Evolutionary conservation across 2,113 vertebrate species (phyloP), one percentile per base, ranked within the genome.

Genomic region (Boulengeromyrus knoepffleri): DNA sequence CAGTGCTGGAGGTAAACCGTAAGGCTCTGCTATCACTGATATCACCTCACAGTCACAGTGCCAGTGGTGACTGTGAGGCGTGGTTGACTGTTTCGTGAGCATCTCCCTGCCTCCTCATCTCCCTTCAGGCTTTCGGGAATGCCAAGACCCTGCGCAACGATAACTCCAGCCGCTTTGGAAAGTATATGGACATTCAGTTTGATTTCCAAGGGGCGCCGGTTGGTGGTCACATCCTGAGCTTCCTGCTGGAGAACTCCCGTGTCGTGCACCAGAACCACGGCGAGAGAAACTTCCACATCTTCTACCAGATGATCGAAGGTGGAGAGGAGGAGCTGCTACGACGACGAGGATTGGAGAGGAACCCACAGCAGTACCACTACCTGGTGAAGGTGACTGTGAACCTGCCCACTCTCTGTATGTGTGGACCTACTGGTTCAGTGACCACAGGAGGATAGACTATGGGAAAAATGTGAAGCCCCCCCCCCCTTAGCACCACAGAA

Each of bases 111-210:
- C 62, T 0, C 77, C 87, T 0, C 0, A 49, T 90, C 17, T 91
- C 10, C 62, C 85, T 66, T 27, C 92, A 99, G 98, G 98, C 98
- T 13, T 99, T 99, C 90, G 98, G 98, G 89, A 99, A 99, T 7
- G 98, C 98, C 50, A 99, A 99, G 96, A 99, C 98, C 58, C 95
- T 99, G 36, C 97, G 97, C 15, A 99, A 99, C 0, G 98, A 99
- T 95, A 99, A 99, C 94, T 99, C 98, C 92, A 99, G 98, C 93
- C 96, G 98, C 0, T 99, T 99, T 94, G 98, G 98, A 88, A 99
- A 99, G 92, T 99, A 99, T 92, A 99, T 99, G 98, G 98, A 98
- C 0, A 95, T 99, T 91, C 98, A 99, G 95, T 99, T 99, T 96
- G 98, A 99, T 94, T 99, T 99, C 89, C 98, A 97, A 97, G 99